These are phyloP conservation scores for Caenorhabditis remanei DNA, from an alignment of 1,140 invertebrate species.

Conservation along the genomic window DNA sequence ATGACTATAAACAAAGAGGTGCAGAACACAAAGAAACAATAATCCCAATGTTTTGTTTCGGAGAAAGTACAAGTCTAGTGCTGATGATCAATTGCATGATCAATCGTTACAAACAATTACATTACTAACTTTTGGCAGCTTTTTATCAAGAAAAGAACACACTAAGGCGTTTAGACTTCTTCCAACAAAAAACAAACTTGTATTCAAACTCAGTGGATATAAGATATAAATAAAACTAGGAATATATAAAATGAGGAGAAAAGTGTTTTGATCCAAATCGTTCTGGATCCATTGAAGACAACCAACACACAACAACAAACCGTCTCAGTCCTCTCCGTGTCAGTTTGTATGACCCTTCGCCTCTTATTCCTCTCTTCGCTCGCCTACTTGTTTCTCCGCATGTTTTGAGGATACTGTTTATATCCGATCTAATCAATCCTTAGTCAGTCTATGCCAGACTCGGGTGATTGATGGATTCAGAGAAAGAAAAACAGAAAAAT, in stretches of 20 bases:
- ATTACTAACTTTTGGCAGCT: no score
- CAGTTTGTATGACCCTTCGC: constrained; percentile 46
- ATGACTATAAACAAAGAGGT: no score
- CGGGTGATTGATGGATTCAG: constrained; percentile 8
- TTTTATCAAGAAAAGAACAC: neutral
- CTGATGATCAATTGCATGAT: neutral
- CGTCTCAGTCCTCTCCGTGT: constrained; percentile 29
- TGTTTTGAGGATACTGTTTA: constrained; percentile 53
- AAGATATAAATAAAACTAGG: neutral
- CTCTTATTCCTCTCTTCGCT: neutral
- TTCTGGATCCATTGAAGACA: neutral
- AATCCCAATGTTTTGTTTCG: no score
- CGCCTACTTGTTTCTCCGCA: constrained; percentile 46
- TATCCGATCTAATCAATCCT: constrained; percentile 45
- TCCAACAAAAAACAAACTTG: neutral
- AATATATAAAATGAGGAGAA: neutral
- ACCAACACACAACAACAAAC: constrained; percentile 27
- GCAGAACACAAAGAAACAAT: constrained; percentile 7
- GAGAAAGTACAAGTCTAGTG: no score
- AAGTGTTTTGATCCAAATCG: constrained; percentile 36
- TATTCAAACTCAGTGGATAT: no score
- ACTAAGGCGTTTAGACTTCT: neutral
- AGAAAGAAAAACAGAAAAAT: neutral
- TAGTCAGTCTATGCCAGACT: neutral
- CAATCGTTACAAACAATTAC: neutral